phyloP scores from a whole-genome alignment of 2,888 invertebrate species.

The Dasysyrphus albostriatus region DNA sequence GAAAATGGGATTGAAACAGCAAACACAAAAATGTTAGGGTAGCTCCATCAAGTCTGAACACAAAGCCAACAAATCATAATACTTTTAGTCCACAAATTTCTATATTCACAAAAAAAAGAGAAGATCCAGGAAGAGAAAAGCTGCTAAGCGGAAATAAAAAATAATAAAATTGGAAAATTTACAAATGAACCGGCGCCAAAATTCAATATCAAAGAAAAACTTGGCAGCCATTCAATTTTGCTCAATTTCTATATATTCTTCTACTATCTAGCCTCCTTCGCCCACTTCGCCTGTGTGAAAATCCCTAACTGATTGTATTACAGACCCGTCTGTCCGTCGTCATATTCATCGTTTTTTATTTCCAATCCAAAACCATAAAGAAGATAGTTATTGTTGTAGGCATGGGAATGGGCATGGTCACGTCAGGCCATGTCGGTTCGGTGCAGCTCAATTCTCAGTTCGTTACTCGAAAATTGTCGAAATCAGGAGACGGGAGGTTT shows the following conservation, averaged over 20 bases:
- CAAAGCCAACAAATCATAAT: slow-evolving; percentile 62
- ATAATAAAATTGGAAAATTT: slow-evolving; percentile 72
- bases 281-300: background rate
- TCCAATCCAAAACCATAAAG: slow-evolving; percentile 37
- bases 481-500: background rate
- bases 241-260: background rate
- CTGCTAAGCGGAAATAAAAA: slow-evolving; percentile 66
- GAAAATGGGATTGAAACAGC: background rate
- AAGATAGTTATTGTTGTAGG: slow-evolving; percentile 61
- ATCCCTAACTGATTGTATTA: background rate
- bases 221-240: slow-evolving; percentile 67
- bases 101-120: slow-evolving; percentile 47
- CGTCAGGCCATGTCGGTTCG: background rate
- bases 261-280: background rate
- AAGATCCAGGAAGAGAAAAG: slow-evolving; percentile 20
- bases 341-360: background rate
- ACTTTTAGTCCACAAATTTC: slow-evolving; percentile 42
- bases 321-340: background rate
- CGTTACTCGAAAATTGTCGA: background rate
- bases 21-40: background rate
- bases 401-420: slow-evolving; percentile 28
- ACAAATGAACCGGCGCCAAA: slow-evolving; percentile 73
- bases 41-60: slow-evolving; percentile 68
- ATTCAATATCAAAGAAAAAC: slow-evolving; percentile 71
- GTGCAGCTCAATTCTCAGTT: background rate